Percentiles rank a stretch among this genome's conserved stretches.
Evolutionary conservation across 92 coral and sea anemone species (phyloP).

Genomic region (Chrysogorgia sp.): DNA sequence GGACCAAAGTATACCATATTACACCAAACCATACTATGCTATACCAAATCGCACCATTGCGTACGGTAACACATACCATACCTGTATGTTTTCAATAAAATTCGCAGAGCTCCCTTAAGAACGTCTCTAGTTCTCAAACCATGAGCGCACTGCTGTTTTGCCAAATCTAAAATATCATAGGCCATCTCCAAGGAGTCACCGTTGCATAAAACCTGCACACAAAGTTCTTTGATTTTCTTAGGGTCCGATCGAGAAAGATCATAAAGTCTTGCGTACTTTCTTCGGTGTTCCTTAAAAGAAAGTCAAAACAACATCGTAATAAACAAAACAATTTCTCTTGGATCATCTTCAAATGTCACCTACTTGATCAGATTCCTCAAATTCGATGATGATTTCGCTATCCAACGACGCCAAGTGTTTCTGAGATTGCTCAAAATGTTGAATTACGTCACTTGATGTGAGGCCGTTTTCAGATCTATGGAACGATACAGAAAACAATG

Average conservation of each 20-base stretch:
- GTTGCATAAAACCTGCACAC: slow-evolving; percentile 68
- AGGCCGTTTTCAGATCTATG: slow-evolving; percentile 47
- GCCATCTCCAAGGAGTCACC: slow-evolving; percentile 71
- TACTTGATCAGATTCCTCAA: slow-evolving; percentile 85
- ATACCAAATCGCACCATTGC: not conserved
- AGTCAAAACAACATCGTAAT: not conserved
- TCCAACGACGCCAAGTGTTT: slow-evolving; percentile 85
- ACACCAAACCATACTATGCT: not conserved
- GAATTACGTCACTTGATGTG: slow-evolving; percentile 60
- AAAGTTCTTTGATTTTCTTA: slow-evolving; percentile 63
- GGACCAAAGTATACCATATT: not conserved
- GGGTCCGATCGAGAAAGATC: slow-evolving; percentile 86
- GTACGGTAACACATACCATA: slow-evolving; percentile 21
- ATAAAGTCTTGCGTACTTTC: slow-evolving; percentile 72
- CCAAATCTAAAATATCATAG: slow-evolving; percentile 70
- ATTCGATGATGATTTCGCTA: slow-evolving; percentile 69
- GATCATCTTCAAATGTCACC: not conserved
- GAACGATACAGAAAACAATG: not conserved
- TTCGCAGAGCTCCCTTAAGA: slow-evolving; percentile 65
- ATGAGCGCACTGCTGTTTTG: slow-evolving; percentile 77
- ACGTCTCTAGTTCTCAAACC: slow-evolving; percentile 67
- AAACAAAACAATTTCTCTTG: not conserved
- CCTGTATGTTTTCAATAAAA: slow-evolving; percentile 69
- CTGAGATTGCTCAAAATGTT: slow-evolving; percentile 82
- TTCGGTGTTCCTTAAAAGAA: slow-evolving; percentile 61